Conservation (phyloP, 2,113 vertebrate genomes). For the Malaclemys terrapin region DNA sequence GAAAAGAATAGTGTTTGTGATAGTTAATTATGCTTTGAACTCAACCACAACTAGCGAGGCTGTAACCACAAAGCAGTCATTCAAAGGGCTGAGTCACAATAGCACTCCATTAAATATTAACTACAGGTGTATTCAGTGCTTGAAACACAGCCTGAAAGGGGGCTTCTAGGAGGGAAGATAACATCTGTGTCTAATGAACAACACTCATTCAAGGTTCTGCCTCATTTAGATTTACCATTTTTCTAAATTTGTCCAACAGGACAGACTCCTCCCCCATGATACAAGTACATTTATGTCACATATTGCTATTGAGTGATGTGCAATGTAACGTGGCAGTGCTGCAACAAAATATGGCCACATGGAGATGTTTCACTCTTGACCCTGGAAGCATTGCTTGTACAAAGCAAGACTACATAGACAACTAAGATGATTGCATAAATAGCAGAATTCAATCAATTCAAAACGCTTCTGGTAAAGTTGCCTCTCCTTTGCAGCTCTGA, state of each 20-base stretch:
- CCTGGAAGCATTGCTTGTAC: too few relatives aligned
- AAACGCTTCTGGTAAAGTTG: not conserved
- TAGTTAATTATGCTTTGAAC: accelerated
- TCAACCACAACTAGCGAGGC: not conserved
- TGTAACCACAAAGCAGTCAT: not conserved
- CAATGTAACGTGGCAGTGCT: not conserved
- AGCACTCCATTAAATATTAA: not conserved
- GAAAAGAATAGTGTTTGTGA: not conserved
- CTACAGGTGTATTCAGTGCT: not conserved
- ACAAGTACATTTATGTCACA: not conserved
- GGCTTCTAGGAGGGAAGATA: not conserved
- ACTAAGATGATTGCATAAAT: not conserved
- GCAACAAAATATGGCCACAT: not conserved
- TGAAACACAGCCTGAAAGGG: not conserved
- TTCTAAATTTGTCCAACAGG: not conserved
- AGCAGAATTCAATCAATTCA: too few relatives aligned
- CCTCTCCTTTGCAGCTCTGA: not conserved
- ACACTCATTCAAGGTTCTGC: not conserved
- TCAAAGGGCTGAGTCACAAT: not conserved
- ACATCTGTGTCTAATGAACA: not conserved
- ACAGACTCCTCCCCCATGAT: not conserved
- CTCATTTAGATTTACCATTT: not conserved
- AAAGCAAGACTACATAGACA: not conserved
- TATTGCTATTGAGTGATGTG: not conserved
- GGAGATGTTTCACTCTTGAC: not conserved